Evolutionary conservation across 2,888 invertebrate genomes (phyloP).

Genomic region (Drosophila histrio): DNA sequence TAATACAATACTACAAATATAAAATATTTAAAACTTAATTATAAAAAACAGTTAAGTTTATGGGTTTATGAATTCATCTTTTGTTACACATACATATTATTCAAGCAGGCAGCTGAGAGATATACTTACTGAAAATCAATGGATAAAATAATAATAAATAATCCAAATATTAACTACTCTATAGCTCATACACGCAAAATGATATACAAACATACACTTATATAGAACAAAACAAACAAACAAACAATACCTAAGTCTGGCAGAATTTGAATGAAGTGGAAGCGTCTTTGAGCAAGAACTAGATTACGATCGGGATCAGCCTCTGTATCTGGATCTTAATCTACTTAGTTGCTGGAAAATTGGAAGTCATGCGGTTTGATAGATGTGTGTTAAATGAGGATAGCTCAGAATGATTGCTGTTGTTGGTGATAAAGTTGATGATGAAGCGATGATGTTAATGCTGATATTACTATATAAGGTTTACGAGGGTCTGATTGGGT

Average conservation of each 20-base stretch:
- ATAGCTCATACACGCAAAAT: constrained; percentile 34
- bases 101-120: constrained; percentile 33
- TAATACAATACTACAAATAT: constrained; percentile 10
- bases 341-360: constrained; percentile 25
- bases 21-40: constrained; percentile 1
- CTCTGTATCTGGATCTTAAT: not conserved
- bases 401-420: constrained; percentile 36
- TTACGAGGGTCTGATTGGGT: constrained; percentile 55
- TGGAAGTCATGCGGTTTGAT: constrained; percentile 31
- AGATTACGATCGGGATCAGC: not conserved
- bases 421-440: constrained; percentile 40
- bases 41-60: constrained; percentile 13
- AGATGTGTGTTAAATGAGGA: constrained; percentile 16
- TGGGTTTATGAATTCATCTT: constrained; percentile 29
- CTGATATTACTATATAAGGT: constrained; percentile 73
- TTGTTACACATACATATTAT: constrained; percentile 15
- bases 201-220: constrained; percentile 19
- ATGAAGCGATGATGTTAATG: constrained; percentile 59
- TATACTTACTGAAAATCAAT: constrained; percentile 14
- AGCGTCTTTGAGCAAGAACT: constrained; percentile 18
- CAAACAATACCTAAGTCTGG: constrained; percentile 52
- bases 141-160: constrained; percentile 6
- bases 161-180: constrained; percentile 30
- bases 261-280: constrained; percentile 24
- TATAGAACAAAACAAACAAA: constrained; percentile 40